phyloP scores from a whole-genome alignment of 2,888 invertebrate genomes.

The Chorisops tibialis region DNA sequence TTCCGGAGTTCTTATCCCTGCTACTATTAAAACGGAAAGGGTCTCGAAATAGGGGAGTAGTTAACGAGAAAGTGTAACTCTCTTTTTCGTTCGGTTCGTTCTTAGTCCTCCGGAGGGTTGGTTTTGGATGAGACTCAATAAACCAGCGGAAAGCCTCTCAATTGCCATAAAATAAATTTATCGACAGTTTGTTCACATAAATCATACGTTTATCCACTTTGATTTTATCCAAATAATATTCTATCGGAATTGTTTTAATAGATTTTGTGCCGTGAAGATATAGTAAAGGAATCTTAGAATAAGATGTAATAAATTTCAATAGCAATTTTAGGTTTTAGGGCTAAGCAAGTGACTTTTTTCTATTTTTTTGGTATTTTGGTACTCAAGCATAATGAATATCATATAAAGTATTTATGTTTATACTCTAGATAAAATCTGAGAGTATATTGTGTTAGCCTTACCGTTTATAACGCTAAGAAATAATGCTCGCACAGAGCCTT shows the following conservation, averaged over 20 bases:
- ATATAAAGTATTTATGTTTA: too few relatives aligned
- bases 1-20: conserved; percentile 16
- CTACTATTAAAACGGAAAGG: background rate
- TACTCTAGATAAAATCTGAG: too few relatives aligned
- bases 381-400: too few relatives aligned
- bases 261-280: background rate
- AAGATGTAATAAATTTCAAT: background rate
- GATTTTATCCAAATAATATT: conserved; percentile 28
- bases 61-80: background rate
- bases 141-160: conserved; percentile 30
- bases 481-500: too few relatives aligned
- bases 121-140: background rate
- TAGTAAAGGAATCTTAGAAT: background rate
- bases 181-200: conserved; percentile 33
- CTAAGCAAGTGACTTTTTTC: too few relatives aligned
- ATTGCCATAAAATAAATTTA: conserved; percentile 34
- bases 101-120: background rate
- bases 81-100: background rate
- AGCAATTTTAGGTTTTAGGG: too few relatives aligned
- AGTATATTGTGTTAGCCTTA: too few relatives aligned
- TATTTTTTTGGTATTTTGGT: too few relatives aligned
- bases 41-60: background rate
- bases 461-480: too few relatives aligned
- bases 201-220: conserved; percentile 34
- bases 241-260: conserved; percentile 15